Base-by-base conservation (phyloP, 2,888 invertebrate genomes). In the Rutpela maculata region DNA sequence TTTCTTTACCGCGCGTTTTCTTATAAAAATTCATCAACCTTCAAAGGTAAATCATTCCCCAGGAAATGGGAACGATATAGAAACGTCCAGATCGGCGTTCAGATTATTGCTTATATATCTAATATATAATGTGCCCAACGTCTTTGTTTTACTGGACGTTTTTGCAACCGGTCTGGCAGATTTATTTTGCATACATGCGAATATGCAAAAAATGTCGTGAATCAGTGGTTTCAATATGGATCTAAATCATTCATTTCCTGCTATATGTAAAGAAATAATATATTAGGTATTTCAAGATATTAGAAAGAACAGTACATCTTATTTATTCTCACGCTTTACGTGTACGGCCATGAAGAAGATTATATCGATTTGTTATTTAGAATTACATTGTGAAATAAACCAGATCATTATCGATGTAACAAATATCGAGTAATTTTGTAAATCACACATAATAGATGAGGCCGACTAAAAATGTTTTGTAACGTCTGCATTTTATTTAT, bases 161-260 rank as follows among this genome's bases (percentile, higher is more conserved):
- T 65, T 65, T 65, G 65, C 65, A 35, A 38, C n/a, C 65, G 17
- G 65, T 43, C 65, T 31, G 65, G 62, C 69, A 77, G 73, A 77
- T 77, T 74, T 65, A 77, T 77, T 65, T 69, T 5, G 63, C 68
- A 55, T 59, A 68, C 50, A 35, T n/a, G 63, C 65, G 76, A 60
- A 67, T 67, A 31, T 22, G 65, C 74, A 19, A 75, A 75, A 78
- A 75, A 72, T 66, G 62, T 63, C 60, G 69, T 50, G 74, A 57
- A 77, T 73, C 69, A 74, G 74, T 74, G 68, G 35, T 62, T 56
- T 43, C 19, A 59, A 74, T 66, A 72, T 57, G 74, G 50, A 79
- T 67, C 62, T 77, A 74, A 72, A 74, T 79, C 79, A 74, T 77
- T 79, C 71, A 72, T 77, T 79, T 79, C 75, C 79, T 74, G 77